Conservation (phyloP, 2,888 invertebrate genomes). For the Eupithecia tripunctaria region DNA sequence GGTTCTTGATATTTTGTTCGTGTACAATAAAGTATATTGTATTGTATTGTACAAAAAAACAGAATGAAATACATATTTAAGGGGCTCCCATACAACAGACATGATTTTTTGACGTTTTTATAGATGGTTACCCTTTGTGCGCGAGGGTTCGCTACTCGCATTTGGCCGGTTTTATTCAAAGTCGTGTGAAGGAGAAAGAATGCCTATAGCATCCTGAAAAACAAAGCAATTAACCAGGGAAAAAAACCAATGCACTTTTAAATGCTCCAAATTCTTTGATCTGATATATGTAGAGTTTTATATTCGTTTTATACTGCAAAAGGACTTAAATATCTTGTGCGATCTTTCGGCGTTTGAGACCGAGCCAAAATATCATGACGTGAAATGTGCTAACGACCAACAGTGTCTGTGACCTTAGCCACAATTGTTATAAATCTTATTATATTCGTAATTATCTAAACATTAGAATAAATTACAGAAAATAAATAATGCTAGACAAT, state of each 20-base stretch:
- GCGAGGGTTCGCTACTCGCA: too few species aligned
- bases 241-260: slow-evolving; percentile 43
- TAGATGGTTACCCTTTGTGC: too few species aligned
- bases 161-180: background rate
- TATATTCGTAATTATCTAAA: background rate
- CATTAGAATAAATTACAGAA: background rate
- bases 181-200: background rate
- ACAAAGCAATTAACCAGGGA: slow-evolving; percentile 29
- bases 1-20: too few species aligned
- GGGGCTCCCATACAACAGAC: too few species aligned
- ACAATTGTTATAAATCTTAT: slow-evolving; percentile 24
- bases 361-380: slow-evolving; percentile 56
- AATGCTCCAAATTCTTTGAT: slow-evolving; percentile 40
- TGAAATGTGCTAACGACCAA: slow-evolving; percentile 34
- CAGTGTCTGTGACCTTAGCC: slow-evolving; percentile 42
- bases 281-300: slow-evolving; percentile 35
- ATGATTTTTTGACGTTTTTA: too few species aligned
- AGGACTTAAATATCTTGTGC: slow-evolving; percentile 52
- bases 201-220: slow-evolving; percentile 26
- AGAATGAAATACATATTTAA: too few species aligned
- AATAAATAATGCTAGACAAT: too few species aligned
- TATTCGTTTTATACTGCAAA: slow-evolving; percentile 51
- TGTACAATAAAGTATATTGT: too few species aligned
- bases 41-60: too few species aligned
- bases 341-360: slow-evolving; percentile 58